phyloP scores from a whole-genome alignment of 2,888 invertebrate genomes.

The Stomorhina lunata region DNA sequence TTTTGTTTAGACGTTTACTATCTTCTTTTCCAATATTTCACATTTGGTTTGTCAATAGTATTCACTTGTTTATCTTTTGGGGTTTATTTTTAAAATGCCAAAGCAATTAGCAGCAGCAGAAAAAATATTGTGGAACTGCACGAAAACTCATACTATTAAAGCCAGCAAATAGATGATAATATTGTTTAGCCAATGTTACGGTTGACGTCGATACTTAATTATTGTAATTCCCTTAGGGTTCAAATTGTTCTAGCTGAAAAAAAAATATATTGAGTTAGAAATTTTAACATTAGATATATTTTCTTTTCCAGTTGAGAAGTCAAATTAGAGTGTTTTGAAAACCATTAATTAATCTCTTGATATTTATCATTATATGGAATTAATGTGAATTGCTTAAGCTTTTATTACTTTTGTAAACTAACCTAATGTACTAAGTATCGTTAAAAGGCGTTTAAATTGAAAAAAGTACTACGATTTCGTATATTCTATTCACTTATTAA shows the following conservation, averaged over 20 bases:
- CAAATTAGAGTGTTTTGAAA: too few relatives aligned
- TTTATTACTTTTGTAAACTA: too few relatives aligned
- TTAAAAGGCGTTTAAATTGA: too few relatives aligned
- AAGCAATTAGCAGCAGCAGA: neutral
- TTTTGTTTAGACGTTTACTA: neutral
- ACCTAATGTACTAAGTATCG: too few relatives aligned
- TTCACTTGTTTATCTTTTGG: neutral
- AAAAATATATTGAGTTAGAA: neutral
- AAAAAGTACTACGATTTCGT: too few relatives aligned
- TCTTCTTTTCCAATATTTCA: neutral
- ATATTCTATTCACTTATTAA: too few relatives aligned
- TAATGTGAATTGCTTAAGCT: too few relatives aligned
- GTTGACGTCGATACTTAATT: slow-evolving; percentile 35
- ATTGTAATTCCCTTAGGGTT: slow-evolving; percentile 41
- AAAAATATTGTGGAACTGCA: neutral
- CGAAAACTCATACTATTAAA: neutral
- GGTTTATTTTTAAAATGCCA: neutral
- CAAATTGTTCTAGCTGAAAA: neutral
- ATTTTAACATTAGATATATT: neutral
- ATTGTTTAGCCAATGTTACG: neutral
- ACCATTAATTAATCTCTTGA: too few relatives aligned
- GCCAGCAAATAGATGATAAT: neutral
- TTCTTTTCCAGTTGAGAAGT: too few relatives aligned
- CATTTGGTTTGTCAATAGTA: neutral
- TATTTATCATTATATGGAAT: too few relatives aligned